Base-by-base conservation (phyloP, 2,113 vertebrate species). In the Caranx ignobilis region DNA sequence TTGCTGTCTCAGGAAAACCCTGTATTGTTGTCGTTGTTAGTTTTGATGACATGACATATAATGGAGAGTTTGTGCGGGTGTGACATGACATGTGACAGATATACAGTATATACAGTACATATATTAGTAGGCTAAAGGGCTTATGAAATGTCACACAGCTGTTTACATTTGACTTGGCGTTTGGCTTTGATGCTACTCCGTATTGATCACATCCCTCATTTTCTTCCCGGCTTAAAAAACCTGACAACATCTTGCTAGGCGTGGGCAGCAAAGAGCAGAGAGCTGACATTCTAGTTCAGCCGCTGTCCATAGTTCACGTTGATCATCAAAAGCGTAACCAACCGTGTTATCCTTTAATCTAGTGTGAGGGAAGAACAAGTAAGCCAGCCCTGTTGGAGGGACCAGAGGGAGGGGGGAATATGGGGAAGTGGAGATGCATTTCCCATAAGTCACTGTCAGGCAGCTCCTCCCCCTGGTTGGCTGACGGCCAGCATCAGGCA, bases 401-500 rank as follows among this genome's bases (percentile, higher is more conserved):
- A 75, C 73, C 5, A 57, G 52, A 78, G 71, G 87, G 81, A 66
- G 79, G 83, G 87, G 71, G 75, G 73, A 70, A 71, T 85, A 86
- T 85, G 90, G 87, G 91, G 94, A 94, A 94, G 82, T 77, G 86
- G 87, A 92, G 90, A 91, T 92, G 89, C 85, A 89, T 94, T 96
- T 96, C 95, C 94, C 88, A 93, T 94, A 95, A 95, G 91, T 93
- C 89, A 88, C 67, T 70, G 64, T 86, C 62, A 74, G 78, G 81
- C 85, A 83, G 91, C 88, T 88, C 88, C 84, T 81, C 88, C 77
- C 75, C 26, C 1, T 26, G 6, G 43, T 68, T 94, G 93, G 89
- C 91, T 39, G 41, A 35, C 71, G 87, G 90, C 89, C 87, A 83
- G 74, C 78, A 85, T 74, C 61, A 71, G 77, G 45, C 66, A 56